Evolutionary conservation across 2,888 invertebrate species (phyloP).

Genomic region (Ichneumoninae sp.): DNA sequence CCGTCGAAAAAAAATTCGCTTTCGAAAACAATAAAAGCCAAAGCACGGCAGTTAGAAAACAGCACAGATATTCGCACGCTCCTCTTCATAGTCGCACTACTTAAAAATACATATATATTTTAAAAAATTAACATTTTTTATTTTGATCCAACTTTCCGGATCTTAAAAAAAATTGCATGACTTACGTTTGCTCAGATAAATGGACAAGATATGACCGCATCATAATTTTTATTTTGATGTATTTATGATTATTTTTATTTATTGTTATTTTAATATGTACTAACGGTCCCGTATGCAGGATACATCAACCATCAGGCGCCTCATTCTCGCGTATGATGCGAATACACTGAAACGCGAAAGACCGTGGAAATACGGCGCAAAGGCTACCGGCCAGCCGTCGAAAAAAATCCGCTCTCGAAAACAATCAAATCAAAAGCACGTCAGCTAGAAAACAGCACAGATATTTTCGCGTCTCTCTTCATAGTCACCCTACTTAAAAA

Average conservation of each 20-base stretch:
- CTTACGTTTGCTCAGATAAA: not conserved
- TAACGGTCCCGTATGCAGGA: slow-evolving; percentile 1
- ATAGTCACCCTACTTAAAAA: too few species aligned
- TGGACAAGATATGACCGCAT: slow-evolving; percentile 14
- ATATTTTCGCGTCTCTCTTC: not conserved
- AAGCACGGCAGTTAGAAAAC: not conserved
- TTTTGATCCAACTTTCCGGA: not conserved
- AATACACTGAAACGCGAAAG: slow-evolving; percentile 46
- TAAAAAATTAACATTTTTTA: not conserved
- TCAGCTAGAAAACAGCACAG: not conserved
- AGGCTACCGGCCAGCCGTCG: slow-evolving; percentile 34
- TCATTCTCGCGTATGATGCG: slow-evolving; percentile 38
- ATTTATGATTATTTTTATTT: too few species aligned
- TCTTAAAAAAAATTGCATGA: not conserved
- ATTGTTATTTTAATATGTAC: slow-evolving; percentile 50
- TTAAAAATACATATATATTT: not conserved
- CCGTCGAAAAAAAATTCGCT: not conserved
- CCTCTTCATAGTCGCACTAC: not conserved
- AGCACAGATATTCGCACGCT: not conserved
- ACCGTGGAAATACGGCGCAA: slow-evolving; percentile 24
- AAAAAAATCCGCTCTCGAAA: not conserved
- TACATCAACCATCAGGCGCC: slow-evolving; percentile 31
- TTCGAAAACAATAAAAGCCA: not conserved
- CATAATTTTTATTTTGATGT: not conserved
- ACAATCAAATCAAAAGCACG: not conserved